phyloP scores from a whole-genome alignment of 2,888 invertebrate species.

The Phytoseiulus persimilis region DNA sequence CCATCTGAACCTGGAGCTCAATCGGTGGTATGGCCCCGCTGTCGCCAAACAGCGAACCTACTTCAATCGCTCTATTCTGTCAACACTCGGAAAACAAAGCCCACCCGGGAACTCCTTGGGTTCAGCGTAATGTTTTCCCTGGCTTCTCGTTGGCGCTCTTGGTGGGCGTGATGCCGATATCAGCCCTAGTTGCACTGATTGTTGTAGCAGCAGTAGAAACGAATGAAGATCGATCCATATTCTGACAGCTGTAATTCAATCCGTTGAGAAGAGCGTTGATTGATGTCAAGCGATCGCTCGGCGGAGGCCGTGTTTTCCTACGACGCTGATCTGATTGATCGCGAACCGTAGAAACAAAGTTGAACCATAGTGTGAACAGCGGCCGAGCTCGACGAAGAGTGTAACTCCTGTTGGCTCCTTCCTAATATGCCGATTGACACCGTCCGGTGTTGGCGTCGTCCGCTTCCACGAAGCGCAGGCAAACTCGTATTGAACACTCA shows the following conservation, averaged over 20 bases:
- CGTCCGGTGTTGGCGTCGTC: neutral
- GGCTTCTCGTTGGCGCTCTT: neutral
- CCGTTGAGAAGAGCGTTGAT: neutral
- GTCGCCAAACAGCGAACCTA: too few species aligned
- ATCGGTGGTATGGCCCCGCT: too few species aligned
- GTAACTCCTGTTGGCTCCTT: neutral
- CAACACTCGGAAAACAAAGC: too few species aligned
- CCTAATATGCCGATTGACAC: neutral
- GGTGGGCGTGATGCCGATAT: neutral
- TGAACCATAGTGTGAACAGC: neutral
- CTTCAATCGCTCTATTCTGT: too few species aligned
- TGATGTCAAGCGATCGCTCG: neutral
- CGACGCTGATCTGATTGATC: neutral
- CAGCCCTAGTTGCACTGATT: neutral
- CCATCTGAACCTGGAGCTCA: too few species aligned
- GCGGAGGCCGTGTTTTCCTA: neutral
- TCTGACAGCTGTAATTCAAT: neutral
- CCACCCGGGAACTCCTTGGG: too few species aligned
- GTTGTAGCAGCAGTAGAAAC: neutral
- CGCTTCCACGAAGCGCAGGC: neutral
- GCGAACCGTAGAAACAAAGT: neutral
- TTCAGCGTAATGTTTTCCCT: neutral
- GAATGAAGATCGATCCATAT: neutral
- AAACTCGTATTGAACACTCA: too few species aligned
- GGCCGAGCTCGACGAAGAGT: neutral